Evolutionary conservation across 2,113 vertebrate genomes (phyloP).

Genomic region (Gymnogyps californianus): DNA sequence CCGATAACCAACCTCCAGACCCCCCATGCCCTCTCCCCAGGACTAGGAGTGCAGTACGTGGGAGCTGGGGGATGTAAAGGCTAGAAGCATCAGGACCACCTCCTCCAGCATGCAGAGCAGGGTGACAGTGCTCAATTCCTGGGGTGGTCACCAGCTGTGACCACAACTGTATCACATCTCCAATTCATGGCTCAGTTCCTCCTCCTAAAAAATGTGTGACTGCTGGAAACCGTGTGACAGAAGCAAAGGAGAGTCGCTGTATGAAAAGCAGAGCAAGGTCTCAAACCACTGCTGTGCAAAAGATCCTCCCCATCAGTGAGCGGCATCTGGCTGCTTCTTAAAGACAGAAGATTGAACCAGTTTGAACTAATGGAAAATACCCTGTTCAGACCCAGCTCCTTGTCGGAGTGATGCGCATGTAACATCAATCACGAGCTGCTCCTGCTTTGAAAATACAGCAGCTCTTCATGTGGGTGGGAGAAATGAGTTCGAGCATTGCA

Average conservation of each 20-base stretch:
- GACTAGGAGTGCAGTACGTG: rapidly evolving
- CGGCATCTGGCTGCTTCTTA: background rate
- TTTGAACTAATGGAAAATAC: background rate
- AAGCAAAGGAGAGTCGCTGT: background rate
- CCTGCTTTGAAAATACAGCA: background rate
- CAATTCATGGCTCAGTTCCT: background rate
- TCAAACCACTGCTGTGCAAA: background rate
- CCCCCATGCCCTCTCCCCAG: background rate
- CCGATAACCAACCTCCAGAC: background rate
- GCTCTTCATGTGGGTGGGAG: background rate
- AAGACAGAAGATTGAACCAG: background rate
- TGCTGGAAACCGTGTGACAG: background rate
- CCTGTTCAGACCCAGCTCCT: background rate
- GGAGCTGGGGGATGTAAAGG: background rate
- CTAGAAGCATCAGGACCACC: background rate
- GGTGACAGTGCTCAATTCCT: background rate
- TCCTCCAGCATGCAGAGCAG: background rate
- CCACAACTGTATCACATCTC: background rate
- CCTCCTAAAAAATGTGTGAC: background rate
- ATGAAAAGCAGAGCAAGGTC: background rate
- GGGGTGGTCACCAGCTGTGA: background rate
- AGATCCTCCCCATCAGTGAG: background rate
- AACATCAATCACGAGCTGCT: background rate
- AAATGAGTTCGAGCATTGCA: background rate
- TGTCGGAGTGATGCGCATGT: background rate